Conservation (phyloP, 2,797 vertebrate genomes). For the Mormyrus hasselquistii region DNA sequence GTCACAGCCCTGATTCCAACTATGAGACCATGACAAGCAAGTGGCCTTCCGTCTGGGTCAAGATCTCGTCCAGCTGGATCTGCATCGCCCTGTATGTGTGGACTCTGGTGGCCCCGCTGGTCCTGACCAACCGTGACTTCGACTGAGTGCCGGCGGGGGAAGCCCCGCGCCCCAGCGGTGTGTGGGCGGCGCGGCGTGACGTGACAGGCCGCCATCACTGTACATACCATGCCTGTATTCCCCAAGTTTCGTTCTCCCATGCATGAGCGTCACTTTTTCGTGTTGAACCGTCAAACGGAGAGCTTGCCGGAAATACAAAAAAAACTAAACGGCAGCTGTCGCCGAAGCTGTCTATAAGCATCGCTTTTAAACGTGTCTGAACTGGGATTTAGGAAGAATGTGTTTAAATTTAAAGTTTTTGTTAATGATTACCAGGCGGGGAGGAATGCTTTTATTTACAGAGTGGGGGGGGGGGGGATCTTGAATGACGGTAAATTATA, state of each 20-base stretch:
- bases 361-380: not conserved
- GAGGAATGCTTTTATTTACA: not conserved
- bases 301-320: not conserved
- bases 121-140: conserved; percentile 93
- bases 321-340: not conserved
- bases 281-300: not conserved
- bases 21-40: conserved; percentile 86
- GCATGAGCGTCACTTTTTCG: not conserved
- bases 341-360: not conserved
- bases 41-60: conserved; percentile 97
- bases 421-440: not conserved
- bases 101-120: conserved; percentile 90
- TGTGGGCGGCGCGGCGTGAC: not conserved
- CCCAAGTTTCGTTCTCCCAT: not conserved
- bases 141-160: conserved; percentile 57
- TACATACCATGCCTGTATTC: conserved; percentile 39
- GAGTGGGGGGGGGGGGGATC: not conserved
- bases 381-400: not conserved
- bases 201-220: conserved; percentile 31
- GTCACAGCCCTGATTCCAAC: conserved; percentile 76
- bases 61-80: conserved; percentile 95
- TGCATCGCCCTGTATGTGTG: conserved; percentile 91
- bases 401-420: not conserved
- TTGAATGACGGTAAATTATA: not conserved
- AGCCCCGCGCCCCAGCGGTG: not conserved